These are phyloP conservation scores for Agrotis puta DNA, from an alignment of 2,888 invertebrate genomes.

Conservation along the genomic window DNA sequence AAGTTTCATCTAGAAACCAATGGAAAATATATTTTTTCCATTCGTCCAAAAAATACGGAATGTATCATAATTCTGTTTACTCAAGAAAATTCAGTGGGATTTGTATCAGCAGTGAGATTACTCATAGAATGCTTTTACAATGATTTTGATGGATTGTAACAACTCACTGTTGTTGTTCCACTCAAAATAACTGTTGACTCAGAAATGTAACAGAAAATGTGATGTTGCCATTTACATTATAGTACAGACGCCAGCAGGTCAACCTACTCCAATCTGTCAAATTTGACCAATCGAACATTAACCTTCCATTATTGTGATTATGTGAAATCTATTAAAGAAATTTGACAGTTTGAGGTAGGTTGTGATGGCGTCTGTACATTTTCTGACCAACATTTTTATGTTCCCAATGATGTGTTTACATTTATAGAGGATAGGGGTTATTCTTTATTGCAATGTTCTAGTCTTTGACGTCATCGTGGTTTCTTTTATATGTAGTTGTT, in stretches of 20 bases:
- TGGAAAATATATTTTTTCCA: too few relatives aligned
- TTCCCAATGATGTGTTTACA: constrained; percentile 44
- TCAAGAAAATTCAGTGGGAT: background rate
- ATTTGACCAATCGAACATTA: too few relatives aligned
- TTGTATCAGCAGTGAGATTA: background rate
- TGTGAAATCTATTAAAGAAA: too few relatives aligned
- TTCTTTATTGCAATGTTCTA: constrained; percentile 53
- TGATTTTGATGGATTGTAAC: constrained; percentile 20
- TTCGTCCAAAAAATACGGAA: background rate
- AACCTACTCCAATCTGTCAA: too few relatives aligned
- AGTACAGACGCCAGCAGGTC: too few relatives aligned
- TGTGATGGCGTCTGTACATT: too few relatives aligned
- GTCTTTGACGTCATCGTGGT: constrained; percentile 62
- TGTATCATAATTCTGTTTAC: background rate
- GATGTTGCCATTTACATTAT: constrained; percentile 42
- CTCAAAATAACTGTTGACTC: constrained; percentile 53
- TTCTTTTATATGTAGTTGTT: constrained; percentile 13
- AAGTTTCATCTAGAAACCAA: too few relatives aligned
- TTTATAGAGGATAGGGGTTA: constrained; percentile 27
- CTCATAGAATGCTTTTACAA: background rate
- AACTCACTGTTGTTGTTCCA: background rate
- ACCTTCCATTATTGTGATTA: too few relatives aligned
- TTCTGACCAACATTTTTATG: constrained; percentile 61
- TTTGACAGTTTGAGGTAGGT: too few relatives aligned
- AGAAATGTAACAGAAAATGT: constrained; percentile 28